Percentiles rank a stretch among this genome's conserved stretches.
Evolutionary conservation across 2,113 vertebrate species (phyloP).

Genomic region (Poeciliopsis turrubarensis): DNA sequence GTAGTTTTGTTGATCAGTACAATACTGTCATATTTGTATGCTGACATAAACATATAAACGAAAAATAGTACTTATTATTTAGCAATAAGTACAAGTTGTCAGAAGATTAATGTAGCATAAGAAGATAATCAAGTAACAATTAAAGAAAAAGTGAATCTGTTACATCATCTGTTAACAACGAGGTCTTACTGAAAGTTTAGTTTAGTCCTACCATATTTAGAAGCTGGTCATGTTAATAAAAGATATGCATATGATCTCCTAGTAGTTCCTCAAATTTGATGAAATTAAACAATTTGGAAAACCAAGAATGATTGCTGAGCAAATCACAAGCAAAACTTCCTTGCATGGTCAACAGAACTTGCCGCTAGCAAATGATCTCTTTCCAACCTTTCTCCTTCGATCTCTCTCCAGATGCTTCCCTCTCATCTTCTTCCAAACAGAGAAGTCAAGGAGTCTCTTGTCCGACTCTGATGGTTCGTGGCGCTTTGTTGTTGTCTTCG

Average conservation of each 20-base stretch:
- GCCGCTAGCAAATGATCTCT: too few relatives aligned
- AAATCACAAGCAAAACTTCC: not conserved
- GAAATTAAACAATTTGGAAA: not conserved
- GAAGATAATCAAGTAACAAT: not conserved
- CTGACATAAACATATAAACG: too few relatives aligned
- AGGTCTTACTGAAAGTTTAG: not conserved
- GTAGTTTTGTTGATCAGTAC: too few relatives aligned
- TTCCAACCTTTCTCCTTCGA: conserved; percentile 10
- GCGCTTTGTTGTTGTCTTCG: conserved; percentile 78
- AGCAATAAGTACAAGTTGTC: too few relatives aligned
- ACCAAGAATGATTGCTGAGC: conserved; percentile 7
- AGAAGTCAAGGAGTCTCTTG: conserved; percentile 24
- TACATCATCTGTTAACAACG: not conserved
- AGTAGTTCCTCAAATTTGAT: not conserved
- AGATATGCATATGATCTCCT: not conserved
- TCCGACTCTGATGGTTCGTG: conserved; percentile 69
- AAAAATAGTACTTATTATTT: too few relatives aligned
- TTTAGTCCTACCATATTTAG: not conserved
- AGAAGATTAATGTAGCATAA: not conserved
- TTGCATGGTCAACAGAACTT: conserved; percentile 7
- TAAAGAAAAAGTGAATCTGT: not conserved
- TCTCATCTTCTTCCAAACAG: conserved; percentile 18
- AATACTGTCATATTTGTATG: too few relatives aligned
- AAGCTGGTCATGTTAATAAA: not conserved
- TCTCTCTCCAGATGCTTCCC: conserved; percentile 18